These are phyloP conservation scores for Danaus melanippus DNA, from an alignment of 1,140 invertebrate genomes.

Conservation along the genomic window DNA sequence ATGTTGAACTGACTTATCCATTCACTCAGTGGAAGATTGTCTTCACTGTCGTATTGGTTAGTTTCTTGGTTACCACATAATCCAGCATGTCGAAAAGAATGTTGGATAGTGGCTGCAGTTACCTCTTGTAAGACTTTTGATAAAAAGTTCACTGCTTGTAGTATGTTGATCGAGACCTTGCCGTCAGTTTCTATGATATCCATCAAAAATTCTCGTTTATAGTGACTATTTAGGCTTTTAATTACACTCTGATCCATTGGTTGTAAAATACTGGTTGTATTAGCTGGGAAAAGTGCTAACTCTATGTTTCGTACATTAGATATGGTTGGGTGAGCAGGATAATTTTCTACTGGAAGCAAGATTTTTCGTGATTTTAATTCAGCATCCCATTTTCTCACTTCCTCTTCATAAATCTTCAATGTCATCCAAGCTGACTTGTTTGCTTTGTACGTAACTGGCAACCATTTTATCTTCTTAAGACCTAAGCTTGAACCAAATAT, in stretches of 20 bases:
- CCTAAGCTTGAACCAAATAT: too few species aligned
- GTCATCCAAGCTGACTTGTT: conserved; percentile 16
- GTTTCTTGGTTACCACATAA: conserved; percentile 13
- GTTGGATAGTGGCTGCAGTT: conserved; percentile 10
- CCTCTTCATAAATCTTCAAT: conserved; percentile 9
- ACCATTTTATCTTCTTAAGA: conserved; percentile 12
- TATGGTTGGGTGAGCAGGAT: too few species aligned
- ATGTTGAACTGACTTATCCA: conserved; percentile 13
- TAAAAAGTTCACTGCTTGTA: conserved; percentile 15
- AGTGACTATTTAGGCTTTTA: conserved; percentile 6
- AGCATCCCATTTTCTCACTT: conserved; percentile 14
- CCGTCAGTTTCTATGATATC: too few species aligned
- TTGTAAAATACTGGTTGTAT: not conserved
- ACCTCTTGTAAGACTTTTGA: conserved; percentile 12
- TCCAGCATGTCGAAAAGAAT: conserved; percentile 18
- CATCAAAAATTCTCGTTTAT: too few species aligned
- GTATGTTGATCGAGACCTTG: conserved; percentile 4
- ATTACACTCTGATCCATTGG: conserved; percentile 17
- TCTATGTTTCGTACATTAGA: too few species aligned
- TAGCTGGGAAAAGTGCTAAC: too few species aligned
- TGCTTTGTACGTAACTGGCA: conserved; percentile 10
- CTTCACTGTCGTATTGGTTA: too few species aligned
- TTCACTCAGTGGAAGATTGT: conserved; percentile 4
- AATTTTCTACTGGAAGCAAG: too few species aligned
- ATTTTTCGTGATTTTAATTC: conserved; percentile 9